Conservation (phyloP, 92 coral and sea anemone genomes). For the Heteractis magnifica region DNA sequence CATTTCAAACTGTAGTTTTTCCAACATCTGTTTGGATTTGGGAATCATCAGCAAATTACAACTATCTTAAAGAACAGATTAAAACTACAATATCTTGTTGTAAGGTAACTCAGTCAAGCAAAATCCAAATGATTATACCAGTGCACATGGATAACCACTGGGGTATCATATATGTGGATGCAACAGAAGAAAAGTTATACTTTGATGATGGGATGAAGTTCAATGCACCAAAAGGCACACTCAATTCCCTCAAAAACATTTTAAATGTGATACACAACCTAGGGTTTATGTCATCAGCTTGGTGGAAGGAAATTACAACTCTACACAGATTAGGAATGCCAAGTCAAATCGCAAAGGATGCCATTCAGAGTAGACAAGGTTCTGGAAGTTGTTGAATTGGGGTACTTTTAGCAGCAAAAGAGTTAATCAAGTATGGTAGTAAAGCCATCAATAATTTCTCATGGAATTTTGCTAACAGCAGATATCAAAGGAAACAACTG, state of each 20-base stretch:
- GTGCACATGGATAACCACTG: not conserved
- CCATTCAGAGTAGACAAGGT: not conserved
- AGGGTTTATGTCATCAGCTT: not conserved
- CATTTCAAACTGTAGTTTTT: too few relatives aligned
- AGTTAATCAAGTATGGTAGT: conserved; percentile 8
- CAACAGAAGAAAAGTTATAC: not conserved
- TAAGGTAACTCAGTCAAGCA: not conserved
- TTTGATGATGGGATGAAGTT: conserved; percentile 5
- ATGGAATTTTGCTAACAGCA: not conserved
- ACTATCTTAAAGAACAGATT: conserved; percentile 3
- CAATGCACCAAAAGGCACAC: not conserved
- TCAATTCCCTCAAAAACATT: not conserved
- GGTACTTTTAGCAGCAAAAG: not conserved
- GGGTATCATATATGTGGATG: not conserved
- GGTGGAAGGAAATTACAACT: not conserved
- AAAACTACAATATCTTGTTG: not conserved
- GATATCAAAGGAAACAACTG: conserved; percentile 6
- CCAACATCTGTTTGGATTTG: too few relatives aligned
- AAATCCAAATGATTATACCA: not conserved
- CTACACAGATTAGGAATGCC: conserved; percentile 1
- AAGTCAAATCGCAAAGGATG: not conserved
- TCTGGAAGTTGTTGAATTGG: conserved; percentile 1
- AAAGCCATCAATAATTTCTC: conserved; percentile 6
- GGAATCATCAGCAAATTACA: too few relatives aligned
- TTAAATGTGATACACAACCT: not conserved